Evolutionary conservation across 2,797 vertebrate genomes (phyloP).

Genomic region (Thaleichthys pacificus): DNA sequence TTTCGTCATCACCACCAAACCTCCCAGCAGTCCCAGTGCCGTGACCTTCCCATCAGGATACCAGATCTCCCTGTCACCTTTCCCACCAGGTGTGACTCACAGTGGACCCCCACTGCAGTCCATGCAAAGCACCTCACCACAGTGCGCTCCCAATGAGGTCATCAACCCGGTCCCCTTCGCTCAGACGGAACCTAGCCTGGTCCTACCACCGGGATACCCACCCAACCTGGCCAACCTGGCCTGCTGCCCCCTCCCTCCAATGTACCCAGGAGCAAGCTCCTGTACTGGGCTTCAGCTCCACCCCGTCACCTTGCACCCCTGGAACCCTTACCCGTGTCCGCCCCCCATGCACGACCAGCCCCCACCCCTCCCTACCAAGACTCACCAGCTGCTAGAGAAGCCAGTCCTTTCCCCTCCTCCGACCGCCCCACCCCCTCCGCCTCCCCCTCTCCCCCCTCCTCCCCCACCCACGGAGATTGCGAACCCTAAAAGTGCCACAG

Average conservation of each 20-base stretch:
- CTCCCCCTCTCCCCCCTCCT: constrained; percentile 77
- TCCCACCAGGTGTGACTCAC: constrained; percentile 80
- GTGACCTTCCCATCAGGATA: constrained; percentile 88
- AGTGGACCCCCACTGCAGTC: constrained; percentile 80
- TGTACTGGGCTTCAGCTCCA: constrained; percentile 93
- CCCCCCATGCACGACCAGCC: constrained; percentile 83
- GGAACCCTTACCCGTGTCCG: constrained; percentile 90
- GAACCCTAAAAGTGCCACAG: constrained; percentile 80
- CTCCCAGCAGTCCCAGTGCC: constrained; percentile 82
- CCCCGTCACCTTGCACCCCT: constrained; percentile 90
- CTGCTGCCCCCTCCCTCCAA: constrained; percentile 94
- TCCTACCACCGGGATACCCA: constrained; percentile 88
- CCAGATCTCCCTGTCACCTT: constrained; percentile 87
- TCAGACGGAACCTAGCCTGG: constrained; percentile 85
- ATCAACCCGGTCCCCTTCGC: constrained; percentile 81
- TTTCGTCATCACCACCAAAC: constrained; percentile 89
- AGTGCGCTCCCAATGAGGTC: constrained; percentile 86
- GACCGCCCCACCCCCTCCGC: constrained; percentile 66
- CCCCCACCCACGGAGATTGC: constrained; percentile 80
- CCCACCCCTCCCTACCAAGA: constrained; percentile 75
- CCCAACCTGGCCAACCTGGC: constrained; percentile 85
- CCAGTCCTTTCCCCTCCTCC: constrained; percentile 85
- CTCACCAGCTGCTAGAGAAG: constrained; percentile 86
- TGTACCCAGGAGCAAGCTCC: constrained; percentile 90
- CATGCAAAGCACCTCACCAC: constrained; percentile 76